A percentile compares a stretch with the other conserved stretches of the same genome.
Evolutionary conservation across 2,888 invertebrate genomes (phyloP).

Genomic region (Argyresthia goedartella): DNA sequence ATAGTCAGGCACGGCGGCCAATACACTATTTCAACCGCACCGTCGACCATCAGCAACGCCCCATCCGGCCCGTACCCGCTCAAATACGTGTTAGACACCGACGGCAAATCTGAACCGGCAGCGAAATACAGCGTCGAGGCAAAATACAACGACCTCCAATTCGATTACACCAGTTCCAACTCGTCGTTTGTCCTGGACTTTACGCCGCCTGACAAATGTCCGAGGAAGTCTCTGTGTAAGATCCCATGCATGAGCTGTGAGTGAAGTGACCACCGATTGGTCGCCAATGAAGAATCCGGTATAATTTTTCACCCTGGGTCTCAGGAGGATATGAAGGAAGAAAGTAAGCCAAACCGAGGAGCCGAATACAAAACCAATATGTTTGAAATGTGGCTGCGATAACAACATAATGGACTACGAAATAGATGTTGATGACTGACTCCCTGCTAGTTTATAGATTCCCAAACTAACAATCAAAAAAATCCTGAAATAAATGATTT

Average conservation of each 20-base stretch:
- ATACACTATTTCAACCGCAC: constrained; percentile 53
- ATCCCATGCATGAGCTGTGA: constrained; percentile 25
- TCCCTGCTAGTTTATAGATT: no score
- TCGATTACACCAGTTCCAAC: constrained; percentile 57
- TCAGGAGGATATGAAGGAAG: no score
- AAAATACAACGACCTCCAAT: constrained; percentile 55
- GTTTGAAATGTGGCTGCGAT: no score
- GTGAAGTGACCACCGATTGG: background rate
- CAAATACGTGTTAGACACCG: constrained; percentile 51
- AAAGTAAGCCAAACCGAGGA: no score
- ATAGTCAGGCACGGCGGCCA: constrained; percentile 48
- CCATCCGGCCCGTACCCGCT: constrained; percentile 53
- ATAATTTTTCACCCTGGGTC: no score
- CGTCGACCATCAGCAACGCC: constrained; percentile 44
- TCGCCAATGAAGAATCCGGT: background rate
- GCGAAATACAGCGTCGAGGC: constrained; percentile 52
- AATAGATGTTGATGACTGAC: no score
- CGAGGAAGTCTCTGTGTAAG: constrained; percentile 11
- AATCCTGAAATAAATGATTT: no score
- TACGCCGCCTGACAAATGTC: constrained; percentile 46
- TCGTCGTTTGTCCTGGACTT: constrained; percentile 56
- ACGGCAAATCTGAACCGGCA: constrained; percentile 8
- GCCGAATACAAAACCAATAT: no score
- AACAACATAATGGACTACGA: no score
- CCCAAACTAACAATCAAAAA: no score